A percentile compares a stretch with the other conserved stretches of the same genome.
Conservation (phyloP, 1,140 invertebrate species). For the Littorina saxatilis region DNA sequence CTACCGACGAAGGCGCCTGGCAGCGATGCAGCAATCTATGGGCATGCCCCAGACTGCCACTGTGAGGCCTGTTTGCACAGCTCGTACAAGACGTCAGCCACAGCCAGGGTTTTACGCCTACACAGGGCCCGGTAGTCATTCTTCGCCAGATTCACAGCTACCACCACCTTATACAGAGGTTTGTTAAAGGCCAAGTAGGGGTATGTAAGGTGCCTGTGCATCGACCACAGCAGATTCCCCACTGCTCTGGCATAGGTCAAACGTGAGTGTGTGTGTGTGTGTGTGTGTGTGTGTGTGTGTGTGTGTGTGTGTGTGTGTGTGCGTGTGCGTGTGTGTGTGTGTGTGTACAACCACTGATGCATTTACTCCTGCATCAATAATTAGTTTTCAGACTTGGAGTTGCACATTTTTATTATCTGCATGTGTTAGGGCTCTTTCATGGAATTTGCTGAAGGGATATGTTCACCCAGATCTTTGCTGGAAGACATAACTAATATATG, state of each 20-base stretch:
- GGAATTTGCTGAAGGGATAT: no score
- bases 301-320: neutral
- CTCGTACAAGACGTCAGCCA: neutral
- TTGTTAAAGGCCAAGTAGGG: no score
- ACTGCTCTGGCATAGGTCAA: neutral
- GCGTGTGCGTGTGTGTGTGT: no score
- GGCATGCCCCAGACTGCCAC: neutral
- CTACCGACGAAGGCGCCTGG: conserved; percentile 59
- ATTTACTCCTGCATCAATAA: no score
- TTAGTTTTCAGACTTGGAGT: no score
- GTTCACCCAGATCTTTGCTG: no score
- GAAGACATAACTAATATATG: no score
- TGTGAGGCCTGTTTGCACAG: neutral
- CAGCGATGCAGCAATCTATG: conserved; percentile 36
- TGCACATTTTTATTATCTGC: no score
- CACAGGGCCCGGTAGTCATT: conserved; percentile 41
- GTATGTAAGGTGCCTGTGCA: neutral
- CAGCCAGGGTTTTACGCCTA: conserved; percentile 42
- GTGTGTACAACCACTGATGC: no score
- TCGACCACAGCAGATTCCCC: no score
- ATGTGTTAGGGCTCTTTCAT: no score
- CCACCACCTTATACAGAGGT: conserved; percentile 89
- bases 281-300: neutral
- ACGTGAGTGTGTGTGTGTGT: no score
- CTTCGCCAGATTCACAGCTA: conserved; percentile 69